Evolutionary conservation across 1,140 invertebrate species (phyloP), one percentile per base, ranked within the genome.

Genomic region (Anoplophora glabripennis): DNA sequence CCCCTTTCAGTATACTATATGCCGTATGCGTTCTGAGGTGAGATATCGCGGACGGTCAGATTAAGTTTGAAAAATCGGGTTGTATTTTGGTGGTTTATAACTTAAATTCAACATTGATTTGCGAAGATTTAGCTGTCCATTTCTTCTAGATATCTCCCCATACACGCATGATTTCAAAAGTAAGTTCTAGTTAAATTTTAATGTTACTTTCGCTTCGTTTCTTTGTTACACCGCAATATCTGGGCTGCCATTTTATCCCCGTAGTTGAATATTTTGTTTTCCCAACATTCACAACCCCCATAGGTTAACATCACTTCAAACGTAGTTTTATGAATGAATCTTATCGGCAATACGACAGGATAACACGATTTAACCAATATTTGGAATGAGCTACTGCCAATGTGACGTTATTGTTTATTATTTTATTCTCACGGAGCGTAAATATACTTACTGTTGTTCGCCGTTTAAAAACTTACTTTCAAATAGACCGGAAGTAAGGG

Each of bases 161-260:
- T 17, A 52, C 49, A 52, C 49, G 49, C 36, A 52, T 52, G 49
- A 52, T 52, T 52, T 52, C 49, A 38, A 52, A 52, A 52, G 49
- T 52, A 37, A 52, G 49, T 40, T 36, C 15, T n/a, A 37, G 15
- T 40, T 52, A 40, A 37, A 40, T 52, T 38, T 52, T 52, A 17
- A 38, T 4, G 17, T 40, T n/a, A 12, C 17, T 52, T 52, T 52
- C 15, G 49, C 49, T 52, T 49, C 40, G 49, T 52, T 52, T 52
- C 49, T 52, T 52, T 52, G 49, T 52, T 52, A 52, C 49, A 33
- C 49, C 40, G 37, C 35, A 52, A 35, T 52, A 28, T 28, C 12
- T 21, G 36, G 49, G 49, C 49, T 52, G 49, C 49, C 49, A 52
- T 52, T 52, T 52, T 52, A 33, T 52, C 15, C 49, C 49, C 36